Evolutionary conservation across 2,113 vertebrate genomes (phyloP).

Genomic region (Cynoglossus semilaevis): DNA sequence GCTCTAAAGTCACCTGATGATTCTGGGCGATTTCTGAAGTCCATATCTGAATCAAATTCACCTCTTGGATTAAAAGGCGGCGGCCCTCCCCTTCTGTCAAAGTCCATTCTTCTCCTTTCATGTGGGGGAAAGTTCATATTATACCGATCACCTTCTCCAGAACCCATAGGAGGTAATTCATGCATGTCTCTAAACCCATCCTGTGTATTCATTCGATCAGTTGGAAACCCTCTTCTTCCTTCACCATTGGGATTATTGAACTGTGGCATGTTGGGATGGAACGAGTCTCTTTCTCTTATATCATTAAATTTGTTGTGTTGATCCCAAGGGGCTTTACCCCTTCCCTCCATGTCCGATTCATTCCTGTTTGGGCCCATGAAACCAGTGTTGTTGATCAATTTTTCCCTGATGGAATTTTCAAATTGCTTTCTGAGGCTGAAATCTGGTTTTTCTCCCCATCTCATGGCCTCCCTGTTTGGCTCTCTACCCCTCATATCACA

Average conservation of each 20-base stretch:
- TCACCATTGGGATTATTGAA: slow-evolving; percentile 74
- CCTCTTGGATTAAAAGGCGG: slow-evolving; percentile 72
- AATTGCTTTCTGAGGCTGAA: slow-evolving; percentile 81
- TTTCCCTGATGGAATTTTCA: slow-evolving; percentile 82
- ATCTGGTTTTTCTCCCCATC: slow-evolving; percentile 79
- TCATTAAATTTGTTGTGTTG: slow-evolving; percentile 75
- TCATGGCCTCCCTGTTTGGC: slow-evolving; percentile 81
- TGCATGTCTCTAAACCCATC: slow-evolving; percentile 67
- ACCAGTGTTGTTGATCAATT: slow-evolving; percentile 78
- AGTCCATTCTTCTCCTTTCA: slow-evolving; percentile 84
- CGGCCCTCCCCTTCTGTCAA: slow-evolving; percentile 82
- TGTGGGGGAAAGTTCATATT: slow-evolving; percentile 68
- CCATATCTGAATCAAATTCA: slow-evolving; percentile 80
- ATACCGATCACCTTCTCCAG: slow-evolving; percentile 56
- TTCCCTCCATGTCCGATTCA: slow-evolving; percentile 61
- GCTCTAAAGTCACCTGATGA: slow-evolving; percentile 73
- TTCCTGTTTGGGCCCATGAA: slow-evolving; percentile 80
- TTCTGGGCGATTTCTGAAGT: slow-evolving; percentile 86
- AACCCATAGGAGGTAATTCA: slow-evolving; percentile 61
- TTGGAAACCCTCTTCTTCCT: slow-evolving; percentile 69
- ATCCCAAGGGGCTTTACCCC: slow-evolving; percentile 65
- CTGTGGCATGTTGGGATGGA: slow-evolving; percentile 79
- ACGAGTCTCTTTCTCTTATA: slow-evolving; percentile 84
- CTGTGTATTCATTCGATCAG: slow-evolving; percentile 64
- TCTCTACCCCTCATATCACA: slow-evolving; percentile 85